A percentile compares a stretch with the other conserved stretches of the same genome.
These are phyloP conservation scores for Chaetogeoica ovagalla DNA, from an alignment of 2,888 invertebrate species.

Conservation along the genomic window DNA sequence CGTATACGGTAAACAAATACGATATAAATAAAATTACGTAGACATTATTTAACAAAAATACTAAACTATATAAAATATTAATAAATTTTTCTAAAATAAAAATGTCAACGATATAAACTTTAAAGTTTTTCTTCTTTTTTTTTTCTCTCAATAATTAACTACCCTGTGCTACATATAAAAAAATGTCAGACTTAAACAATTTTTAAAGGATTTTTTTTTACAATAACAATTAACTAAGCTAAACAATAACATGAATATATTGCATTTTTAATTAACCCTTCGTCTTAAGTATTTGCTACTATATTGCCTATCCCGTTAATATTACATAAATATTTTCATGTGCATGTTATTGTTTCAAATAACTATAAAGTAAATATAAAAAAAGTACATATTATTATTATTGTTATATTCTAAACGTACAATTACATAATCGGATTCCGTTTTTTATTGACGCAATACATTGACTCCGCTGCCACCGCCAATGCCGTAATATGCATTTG, in stretches of 20 bases:
- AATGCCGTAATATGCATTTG: slow-evolving; percentile 64
- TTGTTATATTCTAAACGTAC: background rate
- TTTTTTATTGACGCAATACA: background rate
- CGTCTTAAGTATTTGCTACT: slow-evolving; percentile 20
- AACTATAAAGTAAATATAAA: slow-evolving; percentile 1
- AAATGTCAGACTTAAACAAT: slow-evolving; percentile 34
- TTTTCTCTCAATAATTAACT: slow-evolving; percentile 23
- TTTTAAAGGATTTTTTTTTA: background rate
- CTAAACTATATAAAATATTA: slow-evolving; percentile 33
- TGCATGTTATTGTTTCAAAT: background rate
- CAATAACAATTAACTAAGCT: slow-evolving; percentile 22
- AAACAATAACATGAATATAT: slow-evolving; percentile 16
- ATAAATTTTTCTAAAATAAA: slow-evolving; percentile 37
- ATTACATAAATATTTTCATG: background rate
- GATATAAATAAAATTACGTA: slow-evolving; percentile 12
- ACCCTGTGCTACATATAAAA: slow-evolving; percentile 36
- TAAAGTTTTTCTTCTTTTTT: slow-evolving; percentile 4
- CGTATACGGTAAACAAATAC: slow-evolving; percentile 16
- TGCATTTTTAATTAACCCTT: slow-evolving; percentile 6
- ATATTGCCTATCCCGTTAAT: slow-evolving; percentile 1
- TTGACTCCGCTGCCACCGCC: background rate
- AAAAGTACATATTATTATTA: background rate
- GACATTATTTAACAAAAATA: slow-evolving; percentile 22
- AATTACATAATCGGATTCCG: background rate
- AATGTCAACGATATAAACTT: slow-evolving; percentile 30